Evolutionary conservation across 2,113 vertebrate species (phyloP), one percentile per base, ranked within the genome.

Genomic region (Aramus guarauna): DNA sequence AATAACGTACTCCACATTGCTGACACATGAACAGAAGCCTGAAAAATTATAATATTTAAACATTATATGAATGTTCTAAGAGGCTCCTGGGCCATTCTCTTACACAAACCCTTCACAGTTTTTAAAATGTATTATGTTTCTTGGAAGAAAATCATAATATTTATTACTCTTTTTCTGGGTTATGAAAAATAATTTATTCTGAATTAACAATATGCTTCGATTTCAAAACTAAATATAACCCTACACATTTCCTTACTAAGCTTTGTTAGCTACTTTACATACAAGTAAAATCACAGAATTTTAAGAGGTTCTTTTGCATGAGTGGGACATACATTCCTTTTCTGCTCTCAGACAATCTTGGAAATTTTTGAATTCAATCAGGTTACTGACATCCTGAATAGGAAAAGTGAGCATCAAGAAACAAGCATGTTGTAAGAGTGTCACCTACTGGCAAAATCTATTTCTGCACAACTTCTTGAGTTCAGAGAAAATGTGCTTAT

Each of bases 401-500:
- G 43, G 27, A 77, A 90, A 88, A 18, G 21, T 0, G 4, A 9
- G 8, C 13, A 84, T 37, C 23, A 62, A 50, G 8, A 90, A 90
- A 50, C 9, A 78, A 96, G 12, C 11, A 30, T 18, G 93, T 68
- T 86, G 6, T 56, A 92, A 86, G 48, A 95, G 83, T 37, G 92
- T 21, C 95, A 86, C 82, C 93, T 97, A 67, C 78, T 86, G 94
- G 76, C 27, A 92, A 84, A 71, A 79, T 27, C 29, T 13, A 58
- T 47, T 82, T 83, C 37, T 80, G 71, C 56, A 77, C 36, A 47
- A 41, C 64, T 92, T 63, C 20, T 41, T 52, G 7, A 74, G 12
- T 37, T 77, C 8, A 19, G 3, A 60, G 68, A 79, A 88, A 88
- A 93, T 9, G 11, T 6, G 52, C 4, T 59, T 73, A 24, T 68